A percentile compares a stretch with the other conserved stretches of the same genome.
Evolutionary conservation across 64 coral and sea anemone genomes (phyloP).

Genomic region (Cladopsammia gracilis): DNA sequence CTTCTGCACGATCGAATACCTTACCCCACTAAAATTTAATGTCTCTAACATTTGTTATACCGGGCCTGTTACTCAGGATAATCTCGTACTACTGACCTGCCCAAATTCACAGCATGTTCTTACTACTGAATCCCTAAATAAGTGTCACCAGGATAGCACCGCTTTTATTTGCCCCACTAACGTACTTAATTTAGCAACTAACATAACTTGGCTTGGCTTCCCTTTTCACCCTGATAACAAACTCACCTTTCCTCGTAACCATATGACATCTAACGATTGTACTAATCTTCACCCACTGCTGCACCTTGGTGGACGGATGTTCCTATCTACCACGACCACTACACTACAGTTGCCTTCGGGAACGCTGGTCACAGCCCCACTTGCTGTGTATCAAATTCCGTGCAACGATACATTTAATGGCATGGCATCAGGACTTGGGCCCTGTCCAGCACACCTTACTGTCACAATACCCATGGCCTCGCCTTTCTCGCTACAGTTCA

Average conservation of each 20-base stretch:
- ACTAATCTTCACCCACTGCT: too few relatives aligned
- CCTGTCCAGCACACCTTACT: conserved; percentile 24
- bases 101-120: background rate
- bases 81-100: conserved; percentile 49
- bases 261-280: conserved; percentile 22
- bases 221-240: conserved; percentile 13
- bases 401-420: conserved; percentile 34
- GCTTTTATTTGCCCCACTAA: conserved; percentile 50
- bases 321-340: conserved; percentile 9
- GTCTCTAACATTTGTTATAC: conserved; percentile 20
- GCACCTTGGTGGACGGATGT: conserved; percentile 36
- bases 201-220: conserved; percentile 36
- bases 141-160: conserved; percentile 26
- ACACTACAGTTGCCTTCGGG: conserved; percentile 16
- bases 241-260: conserved; percentile 24
- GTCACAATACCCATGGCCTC: background rate
- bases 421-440: background rate
- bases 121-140: conserved; percentile 27
- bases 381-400: conserved; percentile 37
- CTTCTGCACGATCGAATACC: conserved; percentile 6
- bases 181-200: conserved; percentile 39
- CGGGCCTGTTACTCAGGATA: background rate
- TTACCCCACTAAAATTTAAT: background rate
- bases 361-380: background rate
- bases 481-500: too few relatives aligned